Evolutionary conservation across 2,797 vertebrate genomes (phyloP).

Genomic region (Smutsia gigantea): DNA sequence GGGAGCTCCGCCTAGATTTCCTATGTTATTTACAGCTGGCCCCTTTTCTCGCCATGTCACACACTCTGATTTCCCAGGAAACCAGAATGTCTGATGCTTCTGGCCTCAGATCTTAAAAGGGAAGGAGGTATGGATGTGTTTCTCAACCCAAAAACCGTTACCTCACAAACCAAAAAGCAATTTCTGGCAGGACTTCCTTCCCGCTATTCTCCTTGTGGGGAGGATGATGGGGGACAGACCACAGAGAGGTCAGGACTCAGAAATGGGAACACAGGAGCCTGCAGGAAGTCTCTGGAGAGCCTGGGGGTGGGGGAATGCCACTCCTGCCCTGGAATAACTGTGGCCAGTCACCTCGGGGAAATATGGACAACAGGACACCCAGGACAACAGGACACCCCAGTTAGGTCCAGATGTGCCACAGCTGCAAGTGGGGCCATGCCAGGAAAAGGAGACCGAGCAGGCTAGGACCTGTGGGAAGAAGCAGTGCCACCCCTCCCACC

Average conservation of each 20-base stretch:
- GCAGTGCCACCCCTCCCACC: not conserved
- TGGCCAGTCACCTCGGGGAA: not conserved
- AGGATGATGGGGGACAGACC: not conserved
- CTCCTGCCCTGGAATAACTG: not conserved
- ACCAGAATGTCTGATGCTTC: not conserved
- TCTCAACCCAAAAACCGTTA: slow-evolving; percentile 27
- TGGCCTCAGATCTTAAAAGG: slow-evolving; percentile 9
- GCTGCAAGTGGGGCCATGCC: not conserved
- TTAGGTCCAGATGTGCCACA: not conserved
- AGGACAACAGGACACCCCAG: not conserved
- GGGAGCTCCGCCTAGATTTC: not conserved
- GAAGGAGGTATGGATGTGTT: not conserved
- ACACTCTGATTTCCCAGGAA: not conserved
- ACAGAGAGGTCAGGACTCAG: not conserved
- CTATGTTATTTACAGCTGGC: not conserved
- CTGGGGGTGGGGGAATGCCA: not conserved
- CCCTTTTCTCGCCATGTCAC: not conserved
- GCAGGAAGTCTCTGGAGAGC: not conserved
- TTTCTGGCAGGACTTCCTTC: slow-evolving; percentile 18
- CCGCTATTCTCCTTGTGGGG: not conserved
- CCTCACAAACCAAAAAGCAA: slow-evolving; percentile 45
- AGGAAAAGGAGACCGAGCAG: not conserved
- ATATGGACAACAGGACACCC: not conserved
- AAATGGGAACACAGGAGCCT: not conserved
- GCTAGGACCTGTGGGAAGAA: not conserved